Base-by-base conservation (phyloP, 2,888 invertebrate genomes). In the Sicus ferrugineus region DNA sequence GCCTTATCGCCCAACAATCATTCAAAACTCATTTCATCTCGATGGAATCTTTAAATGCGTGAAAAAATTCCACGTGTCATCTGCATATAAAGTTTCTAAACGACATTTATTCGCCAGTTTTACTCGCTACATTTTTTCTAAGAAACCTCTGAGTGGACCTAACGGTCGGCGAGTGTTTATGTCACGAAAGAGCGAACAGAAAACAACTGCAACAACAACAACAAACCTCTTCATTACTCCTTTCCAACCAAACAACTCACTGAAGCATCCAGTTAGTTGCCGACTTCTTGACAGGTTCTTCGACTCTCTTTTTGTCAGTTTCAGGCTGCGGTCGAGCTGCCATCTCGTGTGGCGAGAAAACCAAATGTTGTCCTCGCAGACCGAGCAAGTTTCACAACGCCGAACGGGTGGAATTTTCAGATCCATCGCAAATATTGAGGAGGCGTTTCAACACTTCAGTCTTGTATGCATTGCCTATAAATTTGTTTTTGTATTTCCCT, bases 251-350 rank as follows among this genome's bases (percentile, higher is more conserved):
- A n/a, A n/a, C n/a, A n/a, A n/a, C 3, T 30, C 28, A 56, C 30
- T 56, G 56, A 56, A 30, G 28, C n/a, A 54, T 11, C 54, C n/a
- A 56, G 1, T 31, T 23, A 34, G 59, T 16, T 59, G 59, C 34
- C 23, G 59, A 59, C 34, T 59, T 59, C 59, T 34, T 30, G 59
- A 59, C 59, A 59, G 16, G n/a, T n/a, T n/a, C 34, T 59, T 34
- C 52, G 23, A 54, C 34, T 34, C 50, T 52, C 19, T n/a, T 23
- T 52, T 52, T 52, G 50, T 52, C 50, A 52, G 21, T 52, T 52
- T 21, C 50, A 52, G 50, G 50, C 23, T 52, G 50, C 50, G 23
- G 50, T 19, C 21, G 21, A 7, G n/a, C 38, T n/a, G 9, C 9
- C 59, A 19, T 21, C 19, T 11, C 38, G 9, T 38, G 34, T 23